These are phyloP conservation scores for Dascyllus trimaculatus DNA, from an alignment of 2,113 vertebrate species.

Conservation along the genomic window DNA sequence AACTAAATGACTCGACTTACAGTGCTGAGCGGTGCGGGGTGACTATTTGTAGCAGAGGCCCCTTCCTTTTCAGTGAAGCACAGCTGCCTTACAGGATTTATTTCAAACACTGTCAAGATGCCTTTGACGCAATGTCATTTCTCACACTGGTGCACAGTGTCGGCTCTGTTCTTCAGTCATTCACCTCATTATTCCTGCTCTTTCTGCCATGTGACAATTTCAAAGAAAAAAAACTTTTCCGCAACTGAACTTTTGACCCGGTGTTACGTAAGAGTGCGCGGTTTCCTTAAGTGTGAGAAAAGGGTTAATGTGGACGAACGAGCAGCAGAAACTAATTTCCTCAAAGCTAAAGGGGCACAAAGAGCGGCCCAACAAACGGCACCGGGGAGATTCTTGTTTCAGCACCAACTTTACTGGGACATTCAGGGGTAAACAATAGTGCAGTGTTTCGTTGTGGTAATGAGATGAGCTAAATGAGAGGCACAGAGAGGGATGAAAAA, in stretches of 20 bases:
- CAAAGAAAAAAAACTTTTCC: neutral
- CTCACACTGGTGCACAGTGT: conserved; percentile 46
- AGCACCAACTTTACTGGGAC: conserved; percentile 19
- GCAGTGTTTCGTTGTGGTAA: conserved; percentile 56
- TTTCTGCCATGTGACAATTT: conserved; percentile 43
- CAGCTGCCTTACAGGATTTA: conserved; percentile 64
- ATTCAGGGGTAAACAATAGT: conserved; percentile 55
- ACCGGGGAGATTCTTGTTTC: conserved; percentile 22
- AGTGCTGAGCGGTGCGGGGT: conserved; percentile 1
- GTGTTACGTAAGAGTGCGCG: conserved; percentile 41
- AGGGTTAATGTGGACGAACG: conserved; percentile 2
- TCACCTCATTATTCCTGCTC: conserved; percentile 52
- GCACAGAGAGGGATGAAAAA: conserved; percentile 16
- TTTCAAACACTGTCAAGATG: conserved; percentile 71
- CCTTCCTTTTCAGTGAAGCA: conserved; percentile 19
- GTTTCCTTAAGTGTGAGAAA: conserved; percentile 36
- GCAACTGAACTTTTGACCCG: conserved; percentile 56
- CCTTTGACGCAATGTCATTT: conserved; percentile 68
- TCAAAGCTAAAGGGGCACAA: conserved; percentile 14
- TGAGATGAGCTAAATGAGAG: conserved; percentile 49
- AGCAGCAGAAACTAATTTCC: conserved; percentile 23
- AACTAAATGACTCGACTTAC: neutral
- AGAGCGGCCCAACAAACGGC: conserved; percentile 14
- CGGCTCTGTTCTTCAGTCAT: conserved; percentile 48
- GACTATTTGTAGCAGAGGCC: conserved; percentile 39